Evolutionary conservation across 2,888 invertebrate genomes (phyloP).

Genomic region (Cerastoderma edule): DNA sequence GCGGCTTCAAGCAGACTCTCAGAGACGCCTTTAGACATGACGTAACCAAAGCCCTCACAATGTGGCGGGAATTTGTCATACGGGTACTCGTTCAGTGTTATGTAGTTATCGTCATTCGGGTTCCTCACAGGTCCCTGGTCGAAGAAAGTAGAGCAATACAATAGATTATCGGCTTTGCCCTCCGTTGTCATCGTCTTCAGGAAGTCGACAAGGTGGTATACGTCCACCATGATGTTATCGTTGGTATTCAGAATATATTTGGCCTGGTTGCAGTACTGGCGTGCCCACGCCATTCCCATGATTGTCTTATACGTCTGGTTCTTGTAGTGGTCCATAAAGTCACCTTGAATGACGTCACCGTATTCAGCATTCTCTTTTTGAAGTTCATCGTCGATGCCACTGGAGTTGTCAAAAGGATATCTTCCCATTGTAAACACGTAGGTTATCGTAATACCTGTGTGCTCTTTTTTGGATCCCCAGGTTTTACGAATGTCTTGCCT

Average conservation of each 20-base stretch:
- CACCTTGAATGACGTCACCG: conserved; percentile 68
- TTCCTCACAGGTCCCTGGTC: conserved; percentile 50
- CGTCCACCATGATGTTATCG: conserved; percentile 81
- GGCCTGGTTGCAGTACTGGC: conserved; percentile 72
- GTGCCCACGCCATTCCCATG: conserved; percentile 74
- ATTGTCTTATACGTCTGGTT: conserved; percentile 81
- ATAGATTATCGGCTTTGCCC: conserved; percentile 34
- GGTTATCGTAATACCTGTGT: conserved; percentile 25
- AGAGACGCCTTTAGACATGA: conserved; percentile 36
- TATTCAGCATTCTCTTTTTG: conserved; percentile 37
- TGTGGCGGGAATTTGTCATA: conserved; percentile 67
- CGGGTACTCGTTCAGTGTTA: conserved; percentile 63
- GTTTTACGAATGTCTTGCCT: conserved; percentile 62
- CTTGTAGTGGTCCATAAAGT: conserved; percentile 79
- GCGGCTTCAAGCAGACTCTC: conserved; percentile 37
- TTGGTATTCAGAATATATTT: conserved; percentile 79
- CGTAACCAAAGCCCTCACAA: conserved; percentile 65
- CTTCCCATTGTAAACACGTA: conserved; percentile 54
- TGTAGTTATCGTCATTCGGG: conserved; percentile 63
- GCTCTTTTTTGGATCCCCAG: conserved; percentile 56
- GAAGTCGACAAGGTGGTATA: conserved; percentile 85
- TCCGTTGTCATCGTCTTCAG: conserved; percentile 25
- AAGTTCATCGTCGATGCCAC: conserved; percentile 35
- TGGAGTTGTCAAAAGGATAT: background rate
- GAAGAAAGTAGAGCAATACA: conserved; percentile 64